Percentiles rank a stretch among this genome's conserved stretches.
Conservation (phyloP, 1,140 invertebrate species). For the Trachymyrmex septentrionalis region DNA sequence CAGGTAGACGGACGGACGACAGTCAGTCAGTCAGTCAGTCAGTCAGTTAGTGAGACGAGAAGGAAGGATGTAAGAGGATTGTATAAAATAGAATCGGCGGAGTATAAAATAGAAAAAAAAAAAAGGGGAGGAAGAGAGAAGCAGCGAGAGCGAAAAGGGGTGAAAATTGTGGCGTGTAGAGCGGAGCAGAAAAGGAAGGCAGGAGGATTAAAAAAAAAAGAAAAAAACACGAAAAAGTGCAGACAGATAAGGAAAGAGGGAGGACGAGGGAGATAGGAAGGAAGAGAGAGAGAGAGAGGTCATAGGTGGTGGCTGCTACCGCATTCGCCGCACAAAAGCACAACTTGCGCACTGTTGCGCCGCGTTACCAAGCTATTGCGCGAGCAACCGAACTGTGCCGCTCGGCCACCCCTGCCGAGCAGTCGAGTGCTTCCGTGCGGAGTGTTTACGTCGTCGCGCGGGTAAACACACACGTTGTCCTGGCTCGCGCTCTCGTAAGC, state of each 20-base stretch:
- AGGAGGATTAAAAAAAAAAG: neutral
- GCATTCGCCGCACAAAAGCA: constrained; percentile 75
- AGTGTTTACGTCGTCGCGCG: constrained; percentile 75
- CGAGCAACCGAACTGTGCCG: constrained; percentile 72
- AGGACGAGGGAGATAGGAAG: neutral
- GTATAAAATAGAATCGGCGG: constrained; percentile 21
- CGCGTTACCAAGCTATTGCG: constrained; percentile 75
- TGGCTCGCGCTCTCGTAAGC: constrained; percentile 1
- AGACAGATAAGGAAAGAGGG: constrained; percentile 23
- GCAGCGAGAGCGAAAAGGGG: constrained; percentile 20
- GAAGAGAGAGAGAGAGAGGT: constrained; percentile 47
- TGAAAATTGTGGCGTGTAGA: constrained; percentile 17
- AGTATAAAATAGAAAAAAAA: neutral
- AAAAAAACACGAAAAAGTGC: constrained; percentile 26
- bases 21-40: constrained; percentile 64
- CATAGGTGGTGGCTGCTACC: constrained; percentile 48
- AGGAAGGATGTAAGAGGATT: constrained; percentile 47
- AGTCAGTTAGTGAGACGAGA: constrained; percentile 22
- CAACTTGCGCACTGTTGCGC: constrained; percentile 76
- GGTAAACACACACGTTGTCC: constrained; percentile 64
- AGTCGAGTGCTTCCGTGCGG: constrained; percentile 74
- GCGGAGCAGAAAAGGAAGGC: neutral
- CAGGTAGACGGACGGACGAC: constrained; percentile 66
- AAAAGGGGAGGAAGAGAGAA: neutral
- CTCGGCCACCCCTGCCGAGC: constrained; percentile 71